Evolutionary conservation across 2,113 vertebrate species (phyloP).

Genomic region (Larimichthys polyactis): DNA sequence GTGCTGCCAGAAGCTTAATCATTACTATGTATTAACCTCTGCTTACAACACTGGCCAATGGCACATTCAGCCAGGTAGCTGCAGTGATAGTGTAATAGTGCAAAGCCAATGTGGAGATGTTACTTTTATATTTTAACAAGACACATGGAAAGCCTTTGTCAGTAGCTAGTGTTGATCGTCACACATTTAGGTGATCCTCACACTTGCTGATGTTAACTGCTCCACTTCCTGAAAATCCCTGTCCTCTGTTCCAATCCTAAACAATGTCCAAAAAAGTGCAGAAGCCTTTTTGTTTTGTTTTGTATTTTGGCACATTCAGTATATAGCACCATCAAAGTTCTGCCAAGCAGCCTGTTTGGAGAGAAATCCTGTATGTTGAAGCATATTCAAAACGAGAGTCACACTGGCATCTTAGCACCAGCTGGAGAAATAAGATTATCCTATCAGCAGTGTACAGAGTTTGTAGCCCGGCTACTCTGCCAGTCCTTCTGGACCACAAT

Average conservation of each 20-base stretch:
- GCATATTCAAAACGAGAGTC: constrained; percentile 55
- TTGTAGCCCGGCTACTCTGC: constrained; percentile 46
- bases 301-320: constrained; percentile 72
- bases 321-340: constrained; percentile 68
- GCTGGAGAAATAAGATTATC: constrained; percentile 74
- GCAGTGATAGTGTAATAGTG: constrained; percentile 36
- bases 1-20: constrained; percentile 20
- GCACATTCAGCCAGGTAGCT: constrained; percentile 25
- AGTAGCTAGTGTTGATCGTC: constrained; percentile 23
- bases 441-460: constrained; percentile 70
- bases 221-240: constrained; percentile 22
- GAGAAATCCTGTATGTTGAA: constrained; percentile 46
- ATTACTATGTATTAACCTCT: constrained; percentile 14
- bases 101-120: constrained; percentile 36
- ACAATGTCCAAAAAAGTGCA: constrained; percentile 53
- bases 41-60: constrained; percentile 21
- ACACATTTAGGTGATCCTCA: constrained; percentile 40
- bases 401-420: constrained; percentile 65
- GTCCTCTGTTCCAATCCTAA: constrained; percentile 35
- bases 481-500: constrained; percentile 47
- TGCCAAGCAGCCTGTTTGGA: constrained; percentile 60
- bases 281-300: constrained; percentile 23
- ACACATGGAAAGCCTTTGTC: constrained; percentile 24
- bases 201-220: constrained; percentile 36
- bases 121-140: constrained; percentile 19